Evolutionary conservation across 2,888 invertebrate genomes (phyloP).

Genomic region (Nineta flava): DNA sequence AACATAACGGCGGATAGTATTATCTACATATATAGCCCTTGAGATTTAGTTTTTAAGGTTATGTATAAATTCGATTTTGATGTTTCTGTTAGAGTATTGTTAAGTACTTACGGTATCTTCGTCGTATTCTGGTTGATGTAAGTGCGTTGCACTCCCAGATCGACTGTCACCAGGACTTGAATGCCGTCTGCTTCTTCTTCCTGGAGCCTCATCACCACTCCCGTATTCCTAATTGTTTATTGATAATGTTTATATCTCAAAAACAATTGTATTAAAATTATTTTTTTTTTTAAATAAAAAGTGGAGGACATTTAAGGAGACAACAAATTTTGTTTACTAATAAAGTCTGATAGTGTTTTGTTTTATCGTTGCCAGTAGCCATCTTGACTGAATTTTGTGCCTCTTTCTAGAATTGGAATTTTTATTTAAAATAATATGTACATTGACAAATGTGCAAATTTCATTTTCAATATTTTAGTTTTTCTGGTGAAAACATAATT

Average conservation of each 20-base stretch:
- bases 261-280: neutral
- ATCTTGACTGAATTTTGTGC: no score
- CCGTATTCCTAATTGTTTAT: slow-evolving; percentile 41
- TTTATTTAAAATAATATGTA: neutral
- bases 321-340: no score
- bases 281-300: neutral
- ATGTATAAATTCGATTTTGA: neutral
- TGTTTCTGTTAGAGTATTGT: neutral
- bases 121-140: slow-evolving; percentile 38
- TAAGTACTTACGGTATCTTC: slow-evolving; percentile 39
- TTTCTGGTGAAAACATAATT: neutral
- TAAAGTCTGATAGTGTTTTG: no score
- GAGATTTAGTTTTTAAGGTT: no score
- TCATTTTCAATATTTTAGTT: neutral
- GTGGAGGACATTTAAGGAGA: no score
- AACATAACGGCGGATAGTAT: no score
- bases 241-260: neutral
- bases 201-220: slow-evolving; percentile 39
- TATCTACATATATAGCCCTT: no score
- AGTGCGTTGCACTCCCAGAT: slow-evolving; percentile 46
- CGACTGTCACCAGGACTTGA: slow-evolving; percentile 55
- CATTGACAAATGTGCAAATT: neutral
- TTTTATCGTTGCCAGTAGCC: no score
- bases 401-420: neutral
- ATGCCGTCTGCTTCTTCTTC: slow-evolving; percentile 41